Evolutionary conservation across 2,888 invertebrate genomes (phyloP).

Genomic region (Erynnis tages): DNA sequence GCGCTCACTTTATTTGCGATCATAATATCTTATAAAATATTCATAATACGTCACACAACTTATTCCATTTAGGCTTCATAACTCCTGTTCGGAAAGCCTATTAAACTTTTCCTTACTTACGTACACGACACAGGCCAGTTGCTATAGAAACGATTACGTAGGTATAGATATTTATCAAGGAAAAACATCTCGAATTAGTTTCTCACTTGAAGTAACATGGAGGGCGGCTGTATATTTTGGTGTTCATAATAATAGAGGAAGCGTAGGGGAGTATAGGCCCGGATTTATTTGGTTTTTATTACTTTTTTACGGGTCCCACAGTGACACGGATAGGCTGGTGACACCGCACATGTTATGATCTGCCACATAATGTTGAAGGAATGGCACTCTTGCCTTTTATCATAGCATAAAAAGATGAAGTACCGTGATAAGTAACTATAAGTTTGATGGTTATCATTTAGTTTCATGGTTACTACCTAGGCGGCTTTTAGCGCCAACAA

Average conservation of each 20-base stretch:
- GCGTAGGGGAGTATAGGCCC: constrained; percentile 52
- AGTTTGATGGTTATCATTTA: constrained; percentile 27
- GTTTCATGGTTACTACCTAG: constrained; percentile 10
- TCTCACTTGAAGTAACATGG: constrained; percentile 32
- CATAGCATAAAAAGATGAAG: constrained; percentile 24
- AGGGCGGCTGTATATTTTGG: constrained; percentile 56
- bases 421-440: constrained; percentile 20
- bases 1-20: background rate
- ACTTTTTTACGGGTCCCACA: constrained; percentile 72
- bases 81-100: constrained; percentile 12
- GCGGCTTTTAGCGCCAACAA: constrained; percentile 14
- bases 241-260: constrained; percentile 70
- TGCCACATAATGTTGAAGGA: constrained; percentile 28
- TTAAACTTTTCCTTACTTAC: constrained; percentile 19
- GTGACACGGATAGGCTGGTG: constrained; percentile 36
- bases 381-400: constrained; percentile 15
- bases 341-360: constrained; percentile 35
- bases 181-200: constrained; percentile 45
- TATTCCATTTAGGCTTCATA: constrained; percentile 16
- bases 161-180: constrained; percentile 22
- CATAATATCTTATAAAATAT: constrained; percentile 8
- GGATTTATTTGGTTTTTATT: constrained; percentile 79
- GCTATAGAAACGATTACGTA: constrained; percentile 8
- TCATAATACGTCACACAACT: constrained; percentile 12
- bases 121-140: background rate